A percentile compares a stretch with the other conserved stretches of the same genome.
phyloP scores from a whole-genome alignment of 2,888 invertebrate species.

The Byasa hedistus region DNA sequence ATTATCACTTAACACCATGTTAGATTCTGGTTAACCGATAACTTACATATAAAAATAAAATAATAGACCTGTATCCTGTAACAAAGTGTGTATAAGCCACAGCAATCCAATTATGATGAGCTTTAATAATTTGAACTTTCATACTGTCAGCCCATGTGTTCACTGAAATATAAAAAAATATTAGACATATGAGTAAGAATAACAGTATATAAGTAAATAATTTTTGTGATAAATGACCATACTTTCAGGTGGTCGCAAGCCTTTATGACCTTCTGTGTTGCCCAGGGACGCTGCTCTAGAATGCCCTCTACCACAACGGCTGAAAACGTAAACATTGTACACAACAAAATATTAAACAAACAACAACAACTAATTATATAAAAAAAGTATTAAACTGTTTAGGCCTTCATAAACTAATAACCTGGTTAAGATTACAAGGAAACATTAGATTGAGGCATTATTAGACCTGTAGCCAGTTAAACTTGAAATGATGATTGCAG shows the following conservation, averaged over 20 bases:
- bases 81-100: conserved; percentile 98
- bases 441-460: too few species aligned
- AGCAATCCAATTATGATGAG: conserved; percentile 98
- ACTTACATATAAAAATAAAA: not conserved
- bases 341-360: not conserved
- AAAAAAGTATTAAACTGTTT: not conserved
- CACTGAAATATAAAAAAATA: conserved; percentile 67
- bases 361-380: too few species aligned
- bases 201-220: not conserved
- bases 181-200: not conserved
- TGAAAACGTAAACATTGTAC: conserved; percentile 39
- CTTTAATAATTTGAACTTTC: conserved; percentile 94
- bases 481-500: too few species aligned
- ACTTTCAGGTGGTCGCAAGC: conserved; percentile 69
- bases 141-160: conserved; percentile 90
- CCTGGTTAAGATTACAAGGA: too few species aligned
- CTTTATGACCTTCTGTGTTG: conserved; percentile 70
- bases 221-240: conserved; percentile 37
- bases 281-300: conserved; percentile 91
- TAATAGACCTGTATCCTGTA: conserved; percentile 90
- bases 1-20: too few species aligned
- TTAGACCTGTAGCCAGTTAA: too few species aligned
- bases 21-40: not conserved
- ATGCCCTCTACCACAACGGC: conserved; percentile 81
- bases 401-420: too few species aligned